Percentiles rank a stretch among this genome's conserved stretches.
phyloP scores from a whole-genome alignment of 2,113 vertebrate species.

The Sorex fumeus region DNA sequence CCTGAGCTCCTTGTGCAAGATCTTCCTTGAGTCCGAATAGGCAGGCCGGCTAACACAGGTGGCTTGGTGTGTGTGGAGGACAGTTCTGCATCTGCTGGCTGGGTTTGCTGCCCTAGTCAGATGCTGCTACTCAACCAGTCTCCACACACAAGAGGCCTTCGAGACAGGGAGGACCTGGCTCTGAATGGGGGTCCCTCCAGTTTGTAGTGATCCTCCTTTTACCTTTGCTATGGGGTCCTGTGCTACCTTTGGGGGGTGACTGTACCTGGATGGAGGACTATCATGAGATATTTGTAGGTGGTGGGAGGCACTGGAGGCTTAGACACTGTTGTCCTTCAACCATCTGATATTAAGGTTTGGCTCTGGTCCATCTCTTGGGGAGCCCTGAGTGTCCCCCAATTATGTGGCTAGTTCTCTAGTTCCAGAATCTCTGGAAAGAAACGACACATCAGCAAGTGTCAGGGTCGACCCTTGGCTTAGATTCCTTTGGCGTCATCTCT shows the following conservation, averaged over 20 bases:
- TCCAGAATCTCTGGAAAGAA: not conserved
- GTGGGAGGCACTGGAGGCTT: not conserved
- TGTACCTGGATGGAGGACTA: rapidly evolving
- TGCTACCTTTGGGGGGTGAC: not conserved
- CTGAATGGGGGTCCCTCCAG: not conserved
- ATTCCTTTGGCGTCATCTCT: not conserved
- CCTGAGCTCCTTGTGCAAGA: rapidly evolving
- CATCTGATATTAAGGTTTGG: not conserved
- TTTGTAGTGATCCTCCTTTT: not conserved
- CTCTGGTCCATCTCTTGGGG: not conserved
- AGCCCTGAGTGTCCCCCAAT: not conserved
- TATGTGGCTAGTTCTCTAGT: not conserved
- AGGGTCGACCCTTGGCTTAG: not conserved
- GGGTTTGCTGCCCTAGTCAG: no score
- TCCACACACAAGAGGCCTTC: not conserved
- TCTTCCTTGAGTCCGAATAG: not conserved
- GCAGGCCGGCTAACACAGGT: not conserved
- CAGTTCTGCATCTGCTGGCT: not conserved
- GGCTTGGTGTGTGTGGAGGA: not conserved
- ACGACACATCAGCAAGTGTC: not conserved
- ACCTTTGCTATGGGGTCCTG: not conserved
- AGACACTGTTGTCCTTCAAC: not conserved
- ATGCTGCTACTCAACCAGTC: not conserved
- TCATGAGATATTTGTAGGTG: not conserved
- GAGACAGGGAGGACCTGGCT: not conserved